These are phyloP conservation scores for Lycodopsis pacificus DNA, from an alignment of 2,797 vertebrate species.

Conservation along the genomic window DNA sequence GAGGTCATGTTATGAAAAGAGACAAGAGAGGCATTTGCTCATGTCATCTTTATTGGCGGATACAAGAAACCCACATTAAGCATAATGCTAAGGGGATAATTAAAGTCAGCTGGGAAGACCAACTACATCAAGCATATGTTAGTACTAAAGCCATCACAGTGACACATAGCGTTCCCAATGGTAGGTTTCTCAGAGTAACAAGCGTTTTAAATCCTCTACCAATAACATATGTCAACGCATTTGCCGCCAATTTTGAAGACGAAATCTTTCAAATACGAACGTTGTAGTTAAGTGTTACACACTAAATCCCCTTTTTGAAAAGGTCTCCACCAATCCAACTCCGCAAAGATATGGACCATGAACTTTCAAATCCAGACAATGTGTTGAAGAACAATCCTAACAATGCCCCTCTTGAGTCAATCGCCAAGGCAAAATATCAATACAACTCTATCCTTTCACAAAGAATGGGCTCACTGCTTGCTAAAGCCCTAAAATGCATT, in stretches of 20 bases:
- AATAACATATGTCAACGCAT: neutral
- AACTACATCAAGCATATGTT: neutral
- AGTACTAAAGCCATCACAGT: neutral
- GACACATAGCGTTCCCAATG: neutral
- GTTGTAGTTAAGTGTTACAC: neutral
- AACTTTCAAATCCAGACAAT: neutral
- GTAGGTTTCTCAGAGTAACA: neutral
- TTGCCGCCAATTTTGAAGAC: neutral
- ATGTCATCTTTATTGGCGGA: neutral
- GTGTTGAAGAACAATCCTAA: neutral
- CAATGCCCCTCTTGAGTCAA: neutral
- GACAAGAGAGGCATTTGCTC: no score
- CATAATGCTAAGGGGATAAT: neutral
- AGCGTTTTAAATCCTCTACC: neutral
- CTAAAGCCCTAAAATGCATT: neutral
- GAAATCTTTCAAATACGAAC: neutral
- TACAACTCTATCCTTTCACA: neutral
- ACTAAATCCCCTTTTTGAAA: neutral
- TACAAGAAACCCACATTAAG: neutral
- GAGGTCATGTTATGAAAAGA: no score
- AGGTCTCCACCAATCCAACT: neutral
- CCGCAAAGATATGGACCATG: neutral
- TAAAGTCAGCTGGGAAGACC: neutral
- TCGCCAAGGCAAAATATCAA: neutral
- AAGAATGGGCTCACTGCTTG: neutral